Base-by-base conservation (phyloP, 2,888 invertebrate species). In the Branchipolynoe longqiensis region DNA sequence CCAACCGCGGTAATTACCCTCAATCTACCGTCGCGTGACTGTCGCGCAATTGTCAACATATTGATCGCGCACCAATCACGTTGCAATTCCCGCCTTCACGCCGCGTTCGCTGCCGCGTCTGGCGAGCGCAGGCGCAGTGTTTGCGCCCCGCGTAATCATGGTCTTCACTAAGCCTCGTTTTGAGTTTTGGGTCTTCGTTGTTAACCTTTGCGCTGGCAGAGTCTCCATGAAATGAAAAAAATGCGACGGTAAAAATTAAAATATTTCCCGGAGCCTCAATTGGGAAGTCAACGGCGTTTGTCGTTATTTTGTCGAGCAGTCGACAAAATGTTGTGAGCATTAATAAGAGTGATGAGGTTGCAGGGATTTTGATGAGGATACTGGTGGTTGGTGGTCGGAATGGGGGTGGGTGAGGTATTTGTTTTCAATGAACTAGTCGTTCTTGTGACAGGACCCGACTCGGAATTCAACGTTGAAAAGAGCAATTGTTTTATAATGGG, bases 11-110 rank as follows among this genome's bases (percentile, higher is more conserved):
- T 69, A 69, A 69, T 69, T 69, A 69, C 69, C 69, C 38, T 69
- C 36, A 69, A 69, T 69, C 69, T 69, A 69, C 69, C 36, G 69
- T 69, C 69, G 69, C 69, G 69, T 69, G 69, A 69, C 69, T 38
- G 69, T 69, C 69, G 38, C 69, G 25, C 38, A 38, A 69, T 69
- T 69, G 69, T 69, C 69, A 69, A 69, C 33, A 69, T 69, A 69
- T 69, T 69, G 69, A 69, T 69, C 69, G n/a, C 12, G 36, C 69
- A 38, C 38, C 69, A 69, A 69, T 69, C 69, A 38, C n/a, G 3
- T 25, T 38, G 69, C 69, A 33, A 69, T 69, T 18, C 69, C 36
- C 38, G n/a, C n/a, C n/a, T n/a, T n/a, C n/a, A n/a, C n/a, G n/a
- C n/a, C n/a, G n/a, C n/a, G n/a, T n/a, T n/a, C n/a, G n/a, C n/a